Evolutionary conservation across 2,888 invertebrate species (phyloP).

Genomic region (Rosalia funebris): DNA sequence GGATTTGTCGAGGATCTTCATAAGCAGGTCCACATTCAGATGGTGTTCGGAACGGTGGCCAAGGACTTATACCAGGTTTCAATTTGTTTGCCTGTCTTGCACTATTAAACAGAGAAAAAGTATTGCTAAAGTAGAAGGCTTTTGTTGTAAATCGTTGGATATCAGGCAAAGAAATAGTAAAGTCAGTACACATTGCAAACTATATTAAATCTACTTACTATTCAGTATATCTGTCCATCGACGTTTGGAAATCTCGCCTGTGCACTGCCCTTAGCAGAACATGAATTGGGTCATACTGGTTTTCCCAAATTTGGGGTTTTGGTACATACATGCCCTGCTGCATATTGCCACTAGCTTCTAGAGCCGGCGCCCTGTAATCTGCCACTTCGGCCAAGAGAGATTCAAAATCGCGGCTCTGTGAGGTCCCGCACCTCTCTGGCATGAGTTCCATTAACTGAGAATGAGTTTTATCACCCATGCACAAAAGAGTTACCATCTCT

Average conservation of each 20-base stretch:
- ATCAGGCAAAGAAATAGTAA: no score
- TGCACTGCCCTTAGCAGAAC: slow-evolving; percentile 91
- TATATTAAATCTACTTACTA: slow-evolving; percentile 78
- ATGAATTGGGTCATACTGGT: slow-evolving; percentile 93
- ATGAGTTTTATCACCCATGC: slow-evolving; percentile 95
- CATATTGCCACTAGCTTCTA: slow-evolving; percentile 80
- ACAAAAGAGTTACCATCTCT: slow-evolving; percentile 92
- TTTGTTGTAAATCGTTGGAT: no score
- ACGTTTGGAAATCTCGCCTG: slow-evolving; percentile 90
- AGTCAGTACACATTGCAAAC: no score
- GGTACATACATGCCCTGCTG: slow-evolving; percentile 89
- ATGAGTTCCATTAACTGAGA: slow-evolving; percentile 94
- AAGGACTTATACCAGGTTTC: slow-evolving; percentile 63
- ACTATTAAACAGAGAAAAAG: slow-evolving; percentile 46
- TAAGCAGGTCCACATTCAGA: slow-evolving; percentile 72
- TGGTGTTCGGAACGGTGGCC: slow-evolving; percentile 86
- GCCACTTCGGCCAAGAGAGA: slow-evolving; percentile 78
- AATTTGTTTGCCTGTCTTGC: slow-evolving; percentile 58
- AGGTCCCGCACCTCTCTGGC: slow-evolving; percentile 95
- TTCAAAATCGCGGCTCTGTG: slow-evolving; percentile 89
- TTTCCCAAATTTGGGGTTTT: slow-evolving; percentile 84
- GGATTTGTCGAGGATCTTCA: slow-evolving; percentile 73
- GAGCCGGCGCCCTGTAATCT: slow-evolving; percentile 80
- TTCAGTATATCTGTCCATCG: slow-evolving; percentile 91
- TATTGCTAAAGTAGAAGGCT: no score